Conservation (phyloP, 2,113 vertebrate genomes). For the Urocynchramus pylzowi region DNA sequence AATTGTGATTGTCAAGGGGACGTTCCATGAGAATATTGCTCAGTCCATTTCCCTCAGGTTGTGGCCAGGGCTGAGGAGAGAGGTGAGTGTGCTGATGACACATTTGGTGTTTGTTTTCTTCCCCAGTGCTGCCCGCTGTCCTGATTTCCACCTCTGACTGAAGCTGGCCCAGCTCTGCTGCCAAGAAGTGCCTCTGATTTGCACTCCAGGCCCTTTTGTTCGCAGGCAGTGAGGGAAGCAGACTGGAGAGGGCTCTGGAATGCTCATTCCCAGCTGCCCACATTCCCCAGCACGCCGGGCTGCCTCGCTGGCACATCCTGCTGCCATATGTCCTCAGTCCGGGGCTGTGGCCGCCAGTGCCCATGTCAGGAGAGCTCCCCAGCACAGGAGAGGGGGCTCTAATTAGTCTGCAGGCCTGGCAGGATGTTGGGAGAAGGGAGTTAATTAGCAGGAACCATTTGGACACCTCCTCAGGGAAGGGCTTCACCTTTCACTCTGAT, state of each 20-base stretch:
- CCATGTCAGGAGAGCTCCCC: neutral
- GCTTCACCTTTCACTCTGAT: neutral
- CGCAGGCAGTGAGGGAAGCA: neutral
- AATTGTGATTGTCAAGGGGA: neutral
- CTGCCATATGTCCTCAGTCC: neutral
- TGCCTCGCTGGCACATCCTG: neutral
- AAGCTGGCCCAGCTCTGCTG: neutral
- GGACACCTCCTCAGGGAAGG: neutral
- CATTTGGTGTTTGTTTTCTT: neutral
- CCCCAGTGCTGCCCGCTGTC: neutral
- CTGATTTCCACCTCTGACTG: neutral
- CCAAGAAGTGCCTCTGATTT: neutral
- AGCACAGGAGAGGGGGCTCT: neutral
- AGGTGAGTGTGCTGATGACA: neutral
- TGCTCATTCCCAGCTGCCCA: neutral
- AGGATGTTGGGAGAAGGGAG: neutral
- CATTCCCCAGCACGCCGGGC: neutral
- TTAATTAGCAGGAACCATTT: neutral
- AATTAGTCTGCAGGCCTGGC: conserved; percentile 3
- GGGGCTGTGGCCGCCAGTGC: neutral
- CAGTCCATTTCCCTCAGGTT: neutral
- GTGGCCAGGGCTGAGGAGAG: neutral
- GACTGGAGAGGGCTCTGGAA: neutral
- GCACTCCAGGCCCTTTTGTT: neutral
- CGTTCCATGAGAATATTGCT: neutral